Percentiles rank a stretch among this genome's conserved stretches.
These are phyloP conservation scores for Cheilosia vulpina DNA, from an alignment of 2,888 invertebrate genomes.

Conservation along the genomic window DNA sequence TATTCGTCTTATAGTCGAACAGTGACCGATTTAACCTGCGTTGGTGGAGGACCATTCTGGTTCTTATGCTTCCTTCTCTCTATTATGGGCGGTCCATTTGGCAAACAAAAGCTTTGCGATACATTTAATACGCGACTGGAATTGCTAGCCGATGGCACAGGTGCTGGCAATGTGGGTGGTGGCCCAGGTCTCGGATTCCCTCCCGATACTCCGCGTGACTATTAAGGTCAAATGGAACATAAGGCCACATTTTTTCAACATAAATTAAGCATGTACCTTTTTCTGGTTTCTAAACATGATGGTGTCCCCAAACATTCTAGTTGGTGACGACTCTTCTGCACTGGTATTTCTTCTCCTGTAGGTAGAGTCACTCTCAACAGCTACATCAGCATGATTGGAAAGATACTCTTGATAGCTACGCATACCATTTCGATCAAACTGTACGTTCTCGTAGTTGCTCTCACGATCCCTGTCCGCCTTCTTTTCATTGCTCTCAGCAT, in stretches of 20 bases:
- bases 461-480: slow-evolving; percentile 72
- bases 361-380: slow-evolving; percentile 79
- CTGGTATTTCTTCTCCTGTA: slow-evolving; percentile 80
- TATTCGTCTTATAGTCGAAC: background rate
- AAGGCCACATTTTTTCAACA: background rate
- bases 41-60: slow-evolving; percentile 80
- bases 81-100: slow-evolving; percentile 81
- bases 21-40: slow-evolving; percentile 74
- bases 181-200: slow-evolving; percentile 87
- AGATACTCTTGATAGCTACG: slow-evolving; percentile 78
- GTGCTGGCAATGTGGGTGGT: slow-evolving; percentile 90
- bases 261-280: slow-evolving; percentile 76
- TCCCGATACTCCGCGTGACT: slow-evolving; percentile 85
- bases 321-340: slow-evolving; percentile 84
- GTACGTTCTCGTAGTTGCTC: slow-evolving; percentile 80
- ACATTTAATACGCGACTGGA: slow-evolving; percentile 85
- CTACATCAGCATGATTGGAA: slow-evolving; percentile 76
- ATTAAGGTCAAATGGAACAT: slow-evolving; percentile 54
- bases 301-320: slow-evolving; percentile 91
- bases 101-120: slow-evolving; percentile 86
- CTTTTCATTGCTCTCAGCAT: slow-evolving; percentile 85
- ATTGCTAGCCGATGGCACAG: slow-evolving; percentile 85
- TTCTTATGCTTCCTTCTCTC: slow-evolving; percentile 81
- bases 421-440: slow-evolving; percentile 80
- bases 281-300: slow-evolving; percentile 85